These are phyloP conservation scores for Nyctalus aviator DNA, from an alignment of 2,797 vertebrate genomes.

Conservation along the genomic window DNA sequence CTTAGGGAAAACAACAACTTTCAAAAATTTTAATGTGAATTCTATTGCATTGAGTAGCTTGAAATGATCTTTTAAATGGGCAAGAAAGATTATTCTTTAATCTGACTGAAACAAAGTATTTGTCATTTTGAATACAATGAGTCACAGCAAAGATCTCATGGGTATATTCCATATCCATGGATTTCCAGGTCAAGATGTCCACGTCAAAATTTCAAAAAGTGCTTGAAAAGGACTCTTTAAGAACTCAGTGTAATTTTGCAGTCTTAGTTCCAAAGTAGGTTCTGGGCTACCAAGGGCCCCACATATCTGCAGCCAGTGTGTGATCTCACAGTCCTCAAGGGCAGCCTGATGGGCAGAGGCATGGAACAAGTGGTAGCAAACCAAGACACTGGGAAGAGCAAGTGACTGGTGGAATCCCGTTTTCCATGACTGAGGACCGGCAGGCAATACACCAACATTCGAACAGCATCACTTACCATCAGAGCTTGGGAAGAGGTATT, in stretches of 20 bases:
- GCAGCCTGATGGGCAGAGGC: background rate
- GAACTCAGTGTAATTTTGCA: background rate
- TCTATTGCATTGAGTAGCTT: background rate
- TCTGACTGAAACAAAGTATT: background rate
- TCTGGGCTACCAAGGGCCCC: background rate
- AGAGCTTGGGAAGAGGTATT: background rate
- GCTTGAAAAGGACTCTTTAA: constrained; percentile 34
- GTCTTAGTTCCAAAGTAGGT: background rate
- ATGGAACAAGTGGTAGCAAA: background rate
- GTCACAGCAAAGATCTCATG: constrained; percentile 20
- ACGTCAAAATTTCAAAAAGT: background rate
- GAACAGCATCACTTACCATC: background rate
- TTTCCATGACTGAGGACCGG: background rate
- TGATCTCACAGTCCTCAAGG: background rate
- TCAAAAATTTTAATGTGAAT: constrained; percentile 3
- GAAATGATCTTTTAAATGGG: constrained; percentile 48
- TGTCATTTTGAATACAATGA: constrained; percentile 50
- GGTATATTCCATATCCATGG: background rate
- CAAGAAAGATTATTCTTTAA: constrained; percentile 41
- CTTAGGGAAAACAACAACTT: background rate
- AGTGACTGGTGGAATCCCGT: background rate
- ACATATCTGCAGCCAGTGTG: background rate
- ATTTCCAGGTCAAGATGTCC: background rate
- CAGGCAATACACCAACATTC: background rate
- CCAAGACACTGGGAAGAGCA: background rate